Evolutionary conservation across 2,113 vertebrate genomes (phyloP).

Genomic region (Columbina picui): DNA sequence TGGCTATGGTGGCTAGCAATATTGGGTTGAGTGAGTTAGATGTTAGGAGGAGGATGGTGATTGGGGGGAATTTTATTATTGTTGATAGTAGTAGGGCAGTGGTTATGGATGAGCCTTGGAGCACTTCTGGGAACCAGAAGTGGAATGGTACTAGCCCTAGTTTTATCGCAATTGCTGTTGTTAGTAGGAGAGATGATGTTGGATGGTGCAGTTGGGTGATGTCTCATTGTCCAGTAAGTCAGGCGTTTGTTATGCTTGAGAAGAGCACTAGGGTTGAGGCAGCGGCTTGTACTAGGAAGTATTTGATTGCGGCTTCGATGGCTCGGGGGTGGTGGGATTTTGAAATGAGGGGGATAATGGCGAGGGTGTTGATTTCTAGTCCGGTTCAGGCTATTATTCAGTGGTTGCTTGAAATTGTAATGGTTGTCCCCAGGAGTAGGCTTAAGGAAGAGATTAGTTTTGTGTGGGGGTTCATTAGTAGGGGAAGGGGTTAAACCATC

Average conservation of each 20-base stretch:
- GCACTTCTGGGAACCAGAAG: constrained; percentile 26
- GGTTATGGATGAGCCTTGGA: background rate
- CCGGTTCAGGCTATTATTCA: background rate
- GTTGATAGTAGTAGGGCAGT: background rate
- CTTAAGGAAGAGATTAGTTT: rapidly evolving
- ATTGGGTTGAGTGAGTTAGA: too few relatives aligned
- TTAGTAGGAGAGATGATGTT: too few relatives aligned
- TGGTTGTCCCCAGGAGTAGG: background rate
- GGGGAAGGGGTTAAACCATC: background rate
- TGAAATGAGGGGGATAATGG: background rate
- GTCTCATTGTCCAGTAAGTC: too few relatives aligned
- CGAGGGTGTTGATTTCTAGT: background rate
- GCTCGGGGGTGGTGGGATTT: too few relatives aligned
- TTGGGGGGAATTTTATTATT: constrained; percentile 55
- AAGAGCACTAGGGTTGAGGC: background rate
- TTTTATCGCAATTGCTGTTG: too few relatives aligned
- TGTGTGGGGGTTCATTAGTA: background rate
- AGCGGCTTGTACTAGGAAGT: background rate
- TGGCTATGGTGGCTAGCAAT: too few relatives aligned
- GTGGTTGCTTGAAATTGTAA: background rate
- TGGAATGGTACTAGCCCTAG: background rate
- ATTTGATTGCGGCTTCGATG: background rate
- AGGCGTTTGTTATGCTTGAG: background rate
- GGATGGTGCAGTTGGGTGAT: too few relatives aligned
- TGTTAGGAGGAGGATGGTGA: too few relatives aligned